Percentiles rank a stretch among this genome's conserved stretches.
phyloP scores from a whole-genome alignment of 2,888 invertebrate species.

The Nephrocerus scutellatus region DNA sequence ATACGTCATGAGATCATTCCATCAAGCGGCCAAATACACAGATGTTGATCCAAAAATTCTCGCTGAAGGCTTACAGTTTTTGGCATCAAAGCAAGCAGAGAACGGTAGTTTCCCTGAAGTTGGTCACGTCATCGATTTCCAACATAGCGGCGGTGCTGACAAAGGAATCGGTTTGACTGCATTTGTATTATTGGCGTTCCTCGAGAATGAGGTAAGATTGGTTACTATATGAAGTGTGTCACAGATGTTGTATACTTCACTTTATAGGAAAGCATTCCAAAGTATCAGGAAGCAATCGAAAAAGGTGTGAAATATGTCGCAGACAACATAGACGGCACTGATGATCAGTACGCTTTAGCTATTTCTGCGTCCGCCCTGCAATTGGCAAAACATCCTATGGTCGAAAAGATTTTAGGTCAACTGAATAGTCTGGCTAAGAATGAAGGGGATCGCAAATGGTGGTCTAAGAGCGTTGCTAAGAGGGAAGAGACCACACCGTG shows the following conservation, averaged over 20 bases:
- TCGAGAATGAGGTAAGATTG: constrained; percentile 55
- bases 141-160: constrained; percentile 56
- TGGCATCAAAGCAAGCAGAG: constrained; percentile 59
- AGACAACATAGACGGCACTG: constrained; percentile 57
- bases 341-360: constrained; percentile 69
- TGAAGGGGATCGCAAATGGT: constrained; percentile 65
- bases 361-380: constrained; percentile 71
- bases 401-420: constrained; percentile 56
- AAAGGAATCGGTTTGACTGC: constrained; percentile 73
- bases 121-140: constrained; percentile 60
- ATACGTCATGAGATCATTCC: constrained; percentile 73
- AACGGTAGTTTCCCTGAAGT: constrained; percentile 78
- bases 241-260: not conserved
- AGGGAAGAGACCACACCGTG: constrained; percentile 48
- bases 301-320: constrained; percentile 72
- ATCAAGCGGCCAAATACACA: constrained; percentile 63
- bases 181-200: constrained; percentile 66
- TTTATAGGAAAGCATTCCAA: constrained; percentile 33
- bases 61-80: constrained; percentile 61
- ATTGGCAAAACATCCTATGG: constrained; percentile 64
- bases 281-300: constrained; percentile 62
- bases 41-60: constrained; percentile 64
- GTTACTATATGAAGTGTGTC: too few species aligned
- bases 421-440: constrained; percentile 49
- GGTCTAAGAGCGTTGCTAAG: constrained; percentile 63